Percentiles rank a stretch among this genome's conserved stretches.
Conservation (phyloP, 92 coral and sea anemone genomes). For the Hydrozoanthus gracilis region DNA sequence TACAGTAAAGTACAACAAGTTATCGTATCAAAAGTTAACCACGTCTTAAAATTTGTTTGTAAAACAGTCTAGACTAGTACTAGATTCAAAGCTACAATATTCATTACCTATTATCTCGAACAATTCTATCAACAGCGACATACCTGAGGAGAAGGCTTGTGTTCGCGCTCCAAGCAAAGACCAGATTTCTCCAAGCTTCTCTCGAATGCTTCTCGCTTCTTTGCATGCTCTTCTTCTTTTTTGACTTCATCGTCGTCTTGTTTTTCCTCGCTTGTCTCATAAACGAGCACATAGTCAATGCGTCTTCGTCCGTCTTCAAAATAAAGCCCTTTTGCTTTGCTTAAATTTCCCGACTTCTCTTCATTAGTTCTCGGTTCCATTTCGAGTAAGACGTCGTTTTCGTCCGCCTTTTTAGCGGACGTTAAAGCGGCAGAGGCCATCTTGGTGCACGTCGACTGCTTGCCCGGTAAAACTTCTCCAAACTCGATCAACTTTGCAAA, state of each 20-base stretch:
- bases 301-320: constrained; percentile 47
- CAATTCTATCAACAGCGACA: background rate
- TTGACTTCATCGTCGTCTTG: constrained; percentile 60
- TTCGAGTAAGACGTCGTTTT: constrained; percentile 59
- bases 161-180: constrained; percentile 61
- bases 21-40: too few relatives aligned
- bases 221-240: constrained; percentile 52
- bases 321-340: constrained; percentile 41
- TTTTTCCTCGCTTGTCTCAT: constrained; percentile 60
- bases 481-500: background rate
- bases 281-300: constrained; percentile 80
- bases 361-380: constrained; percentile 46
- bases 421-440: constrained; percentile 53
- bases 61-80: background rate
- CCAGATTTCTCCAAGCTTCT: constrained; percentile 59
- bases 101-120: background rate
- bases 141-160: constrained; percentile 55
- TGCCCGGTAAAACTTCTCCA: background rate
- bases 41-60: too few relatives aligned
- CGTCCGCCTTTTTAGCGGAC: constrained; percentile 43
- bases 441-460: background rate
- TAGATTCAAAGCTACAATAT: background rate
- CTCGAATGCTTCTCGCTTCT: constrained; percentile 72
- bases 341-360: background rate
- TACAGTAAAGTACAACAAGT: too few relatives aligned